Conservation (phyloP, 2,113 vertebrate species). For the Mirza zaza region DNA sequence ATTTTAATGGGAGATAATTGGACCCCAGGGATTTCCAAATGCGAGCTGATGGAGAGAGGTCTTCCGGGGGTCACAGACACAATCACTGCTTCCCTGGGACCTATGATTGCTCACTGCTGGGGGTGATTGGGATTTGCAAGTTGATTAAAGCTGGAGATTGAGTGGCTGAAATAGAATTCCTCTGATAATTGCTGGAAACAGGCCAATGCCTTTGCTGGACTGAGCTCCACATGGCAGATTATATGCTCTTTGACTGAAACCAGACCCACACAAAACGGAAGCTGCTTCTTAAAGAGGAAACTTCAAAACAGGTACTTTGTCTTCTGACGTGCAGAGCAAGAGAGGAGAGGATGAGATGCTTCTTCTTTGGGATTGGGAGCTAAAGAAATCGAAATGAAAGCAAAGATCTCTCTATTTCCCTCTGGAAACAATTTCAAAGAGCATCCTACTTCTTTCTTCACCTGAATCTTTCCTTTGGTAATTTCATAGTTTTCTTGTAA, state of each 20-base stretch:
- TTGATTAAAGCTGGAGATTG: conserved; percentile 72
- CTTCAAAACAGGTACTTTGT: conserved; percentile 13
- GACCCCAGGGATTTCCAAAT: conserved; percentile 29
- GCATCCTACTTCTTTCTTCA: conserved; percentile 18
- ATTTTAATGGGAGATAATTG: conserved; percentile 35
- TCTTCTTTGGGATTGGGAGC: background rate
- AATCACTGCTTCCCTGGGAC: conserved; percentile 18
- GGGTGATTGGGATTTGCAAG: conserved; percentile 56
- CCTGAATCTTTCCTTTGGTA: conserved; percentile 59
- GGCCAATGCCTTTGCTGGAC: conserved; percentile 55
- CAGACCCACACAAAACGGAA: background rate
- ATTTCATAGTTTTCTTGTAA: conserved; percentile 68
- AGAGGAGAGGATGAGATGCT: background rate
- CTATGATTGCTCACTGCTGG: conserved; percentile 46
- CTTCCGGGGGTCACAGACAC: conserved; percentile 44
- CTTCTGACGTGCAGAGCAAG: background rate
- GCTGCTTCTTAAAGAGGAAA: conserved; percentile 24
- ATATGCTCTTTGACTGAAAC: conserved; percentile 47
- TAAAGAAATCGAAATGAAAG: conserved; percentile 34
- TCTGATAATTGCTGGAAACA: conserved; percentile 73
- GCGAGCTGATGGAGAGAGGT: background rate
- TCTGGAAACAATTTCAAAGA: conserved; percentile 63
- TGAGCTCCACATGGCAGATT: conserved; percentile 52
- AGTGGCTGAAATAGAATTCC: conserved; percentile 70
- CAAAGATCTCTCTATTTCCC: conserved; percentile 44